phyloP scores from a whole-genome alignment of 2,888 invertebrate species.

The Stenchaetothrips biformis region DNA sequence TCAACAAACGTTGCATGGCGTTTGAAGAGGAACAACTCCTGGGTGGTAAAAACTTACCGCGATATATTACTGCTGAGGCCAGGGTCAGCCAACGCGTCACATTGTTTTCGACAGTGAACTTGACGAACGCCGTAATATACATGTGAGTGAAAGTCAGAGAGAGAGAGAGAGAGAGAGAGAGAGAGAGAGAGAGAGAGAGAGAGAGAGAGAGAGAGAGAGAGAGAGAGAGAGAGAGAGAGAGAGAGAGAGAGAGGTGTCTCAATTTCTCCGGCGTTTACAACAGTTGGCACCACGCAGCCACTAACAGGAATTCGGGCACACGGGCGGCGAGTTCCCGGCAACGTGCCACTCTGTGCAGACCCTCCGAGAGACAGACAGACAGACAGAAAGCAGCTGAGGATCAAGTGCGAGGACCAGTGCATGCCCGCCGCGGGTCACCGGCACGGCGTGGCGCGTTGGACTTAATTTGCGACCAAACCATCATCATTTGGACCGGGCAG shows the following conservation, averaged over 20 bases:
- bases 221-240: background rate
- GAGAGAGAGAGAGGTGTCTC: background rate
- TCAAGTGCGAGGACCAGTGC: background rate
- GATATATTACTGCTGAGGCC: too few species aligned
- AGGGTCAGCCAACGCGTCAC: too few species aligned
- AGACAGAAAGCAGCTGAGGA: background rate
- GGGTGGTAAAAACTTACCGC: too few species aligned
- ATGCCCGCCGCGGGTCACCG: background rate
- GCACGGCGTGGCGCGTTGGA: background rate
- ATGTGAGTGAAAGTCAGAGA: background rate
- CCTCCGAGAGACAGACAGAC: background rate
- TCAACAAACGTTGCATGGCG: too few species aligned
- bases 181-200: background rate
- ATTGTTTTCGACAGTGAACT: too few species aligned
- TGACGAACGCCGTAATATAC: background rate
- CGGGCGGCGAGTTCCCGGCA: background rate
- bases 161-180: background rate
- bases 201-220: background rate
- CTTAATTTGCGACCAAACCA: background rate
- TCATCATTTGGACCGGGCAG: background rate
- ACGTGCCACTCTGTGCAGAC: background rate
- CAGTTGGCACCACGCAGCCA: background rate
- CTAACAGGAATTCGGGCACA: constrained; percentile 13
- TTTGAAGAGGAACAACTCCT: too few species aligned
- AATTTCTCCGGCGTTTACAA: background rate